Evolutionary conservation across 2,888 invertebrate species (phyloP).

Genomic region (Notodonta dromedarius): DNA sequence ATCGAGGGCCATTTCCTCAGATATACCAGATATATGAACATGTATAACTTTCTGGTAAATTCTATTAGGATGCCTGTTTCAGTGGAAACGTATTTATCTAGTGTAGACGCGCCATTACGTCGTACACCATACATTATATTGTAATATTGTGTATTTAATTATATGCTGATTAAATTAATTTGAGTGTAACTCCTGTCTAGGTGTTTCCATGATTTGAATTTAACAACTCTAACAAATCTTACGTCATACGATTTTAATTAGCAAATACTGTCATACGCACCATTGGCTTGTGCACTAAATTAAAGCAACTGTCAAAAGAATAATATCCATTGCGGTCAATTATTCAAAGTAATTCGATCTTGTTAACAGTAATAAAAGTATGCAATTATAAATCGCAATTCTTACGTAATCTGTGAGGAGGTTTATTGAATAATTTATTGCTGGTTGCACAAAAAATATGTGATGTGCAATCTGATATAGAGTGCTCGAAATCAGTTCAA

Average conservation of each 20-base stretch:
- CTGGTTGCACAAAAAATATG: background rate
- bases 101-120: too few species aligned
- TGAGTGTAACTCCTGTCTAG: too few species aligned
- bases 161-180: too few species aligned
- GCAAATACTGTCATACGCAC: background rate
- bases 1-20: too few species aligned
- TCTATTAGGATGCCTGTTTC: too few species aligned
- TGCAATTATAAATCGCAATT: constrained; percentile 1
- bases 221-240: too few species aligned
- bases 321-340: background rate
- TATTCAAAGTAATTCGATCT: background rate
- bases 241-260: background rate
- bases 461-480: background rate
- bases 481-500: background rate
- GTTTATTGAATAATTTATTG: constrained; percentile 3
- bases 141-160: too few species aligned
- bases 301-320: background rate
- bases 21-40: too few species aligned
- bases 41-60: too few species aligned
- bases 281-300: background rate
- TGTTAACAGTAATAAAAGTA: background rate
- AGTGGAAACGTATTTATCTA: too few species aligned
- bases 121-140: too few species aligned
- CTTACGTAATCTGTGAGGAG: background rate
- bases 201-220: too few species aligned